Conservation (phyloP, 2,797 vertebrate species). For the Rhabdophis nuchalis region DNA sequence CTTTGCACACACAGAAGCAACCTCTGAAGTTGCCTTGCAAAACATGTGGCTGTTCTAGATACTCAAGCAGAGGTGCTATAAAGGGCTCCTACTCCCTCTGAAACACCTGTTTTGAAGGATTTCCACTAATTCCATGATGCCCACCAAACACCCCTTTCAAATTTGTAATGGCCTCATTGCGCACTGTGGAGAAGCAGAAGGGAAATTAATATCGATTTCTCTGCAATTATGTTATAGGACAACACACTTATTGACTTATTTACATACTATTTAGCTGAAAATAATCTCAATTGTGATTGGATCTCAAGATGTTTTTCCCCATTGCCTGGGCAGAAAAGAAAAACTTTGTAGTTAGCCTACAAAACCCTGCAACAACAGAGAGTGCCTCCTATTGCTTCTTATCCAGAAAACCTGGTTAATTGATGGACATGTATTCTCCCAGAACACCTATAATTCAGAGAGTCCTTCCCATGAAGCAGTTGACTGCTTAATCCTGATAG, state of each 20-base stretch:
- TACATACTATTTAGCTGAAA: background rate
- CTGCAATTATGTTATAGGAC: background rate
- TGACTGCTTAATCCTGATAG: background rate
- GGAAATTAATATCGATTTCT: background rate
- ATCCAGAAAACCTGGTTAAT: background rate
- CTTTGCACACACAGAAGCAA: background rate
- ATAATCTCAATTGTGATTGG: background rate
- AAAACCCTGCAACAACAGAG: background rate
- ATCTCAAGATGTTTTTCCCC: background rate
- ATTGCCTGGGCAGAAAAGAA: background rate
- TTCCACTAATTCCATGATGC: background rate
- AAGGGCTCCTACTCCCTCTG: background rate
- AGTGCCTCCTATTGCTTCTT: background rate
- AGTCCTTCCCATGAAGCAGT: background rate
- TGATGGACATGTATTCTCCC: background rate
- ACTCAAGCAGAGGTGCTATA: background rate
- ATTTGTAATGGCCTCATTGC: background rate
- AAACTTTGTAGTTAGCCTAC: background rate
- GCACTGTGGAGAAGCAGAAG: background rate
- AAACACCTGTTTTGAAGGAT: background rate
- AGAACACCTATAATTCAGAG: background rate
- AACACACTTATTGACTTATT: background rate
- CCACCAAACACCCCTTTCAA: background rate
- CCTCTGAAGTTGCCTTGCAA: background rate
- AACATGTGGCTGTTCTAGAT: background rate